Evolutionary conservation across 2,797 vertebrate genomes (phyloP), one percentile per base, ranked within the genome.

Genomic region (Alosa sapidissima): DNA sequence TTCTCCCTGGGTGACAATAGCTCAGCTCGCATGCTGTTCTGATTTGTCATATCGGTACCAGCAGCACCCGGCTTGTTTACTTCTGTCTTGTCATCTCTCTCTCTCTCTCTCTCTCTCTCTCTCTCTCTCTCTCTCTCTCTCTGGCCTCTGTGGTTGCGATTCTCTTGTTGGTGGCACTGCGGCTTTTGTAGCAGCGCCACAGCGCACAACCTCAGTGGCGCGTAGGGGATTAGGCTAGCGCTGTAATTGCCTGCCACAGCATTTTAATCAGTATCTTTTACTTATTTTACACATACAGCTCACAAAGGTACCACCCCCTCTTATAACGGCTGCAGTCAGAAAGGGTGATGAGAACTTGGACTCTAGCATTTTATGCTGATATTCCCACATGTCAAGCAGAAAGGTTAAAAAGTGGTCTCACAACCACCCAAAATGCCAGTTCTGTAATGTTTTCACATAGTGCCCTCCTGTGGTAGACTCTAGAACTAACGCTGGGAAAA

Each of bases 51-150:
- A 78, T 78, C 16, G 41, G 72, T 5, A 78, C 1, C 16, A 45
- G 41, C 7, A 47, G 33, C 13, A 10, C 33, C 4, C 11, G 36
- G 28, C 16, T 78, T 24, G 21, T 62, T 91, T 88, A 55, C 84
- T 2, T 81, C n/a, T n/a, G 55, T n/a, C 3, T 16, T 36, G 58
- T 47, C 72, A 1, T 9, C 36, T 78, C 5, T 2, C 7, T 19
- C 68, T 28, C 5, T 16, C 68, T 28, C n/a, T 41, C 14, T 72
- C 36, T 36, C 5, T 16, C 68, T 28, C n/a, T 41, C 14, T 72
- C 36, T 36, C n/a, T 9, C 36, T 78, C 5, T 2, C 7, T 19
- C 68, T 28, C 5, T 16, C 68, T 28, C n/a, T 41, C 14, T 72
- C 36, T 36, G 28, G 4, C 65, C 65, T 72, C 11, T 5, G 28